Base-by-base conservation (phyloP, 2,797 vertebrate genomes). In the Streptopelia turtur region DNA sequence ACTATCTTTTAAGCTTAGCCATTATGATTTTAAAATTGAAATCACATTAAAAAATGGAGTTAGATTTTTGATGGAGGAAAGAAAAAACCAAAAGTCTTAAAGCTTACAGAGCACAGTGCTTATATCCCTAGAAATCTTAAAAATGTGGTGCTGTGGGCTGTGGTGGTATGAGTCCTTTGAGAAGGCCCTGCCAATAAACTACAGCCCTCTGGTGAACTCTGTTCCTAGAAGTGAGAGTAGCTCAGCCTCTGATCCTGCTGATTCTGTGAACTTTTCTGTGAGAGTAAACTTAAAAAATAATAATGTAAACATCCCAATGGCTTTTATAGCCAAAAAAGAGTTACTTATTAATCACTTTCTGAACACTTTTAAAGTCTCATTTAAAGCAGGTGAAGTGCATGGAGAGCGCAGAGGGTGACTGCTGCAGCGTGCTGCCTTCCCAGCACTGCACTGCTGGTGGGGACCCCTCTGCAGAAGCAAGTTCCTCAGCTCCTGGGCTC, bases 381-480 rank as follows among this genome's bases (percentile, higher is more conserved):
- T 63, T 91, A 28, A 59, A 83, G 13, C 22, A 63, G n/a, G 37
- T 8, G 7, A 61, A 86, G 64, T 56, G 5, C 33, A 10, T 10
- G 22, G 56, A 49, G 64, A 50, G 41, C 35, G 47, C 1, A 0
- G 9, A 28, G 25, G 22, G 43, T 69, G 84, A 27, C 9, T 18
- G 28, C 10, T 33, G 39, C 3, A 2, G 10, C 0, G 0, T 61
- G 30, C 13, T 52, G 7, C 39, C 30, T 47, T 69, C 16, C 57
- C 45, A 49, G 69, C 39, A 6, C 14, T 50, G 65, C 30, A 1
- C 17, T 78, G 47, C 65, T 90, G 56, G 9, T 45, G 45, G 33
- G 53, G 16, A 11, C 15, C 33, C 25, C 43, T 78, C 35, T 43
- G 10, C 69, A 75, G 37, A 8, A 64, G 15, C 18, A 17, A 52